Base-by-base conservation (phyloP, 2,113 vertebrate species). In the Crotophaga sulcirostris region DNA sequence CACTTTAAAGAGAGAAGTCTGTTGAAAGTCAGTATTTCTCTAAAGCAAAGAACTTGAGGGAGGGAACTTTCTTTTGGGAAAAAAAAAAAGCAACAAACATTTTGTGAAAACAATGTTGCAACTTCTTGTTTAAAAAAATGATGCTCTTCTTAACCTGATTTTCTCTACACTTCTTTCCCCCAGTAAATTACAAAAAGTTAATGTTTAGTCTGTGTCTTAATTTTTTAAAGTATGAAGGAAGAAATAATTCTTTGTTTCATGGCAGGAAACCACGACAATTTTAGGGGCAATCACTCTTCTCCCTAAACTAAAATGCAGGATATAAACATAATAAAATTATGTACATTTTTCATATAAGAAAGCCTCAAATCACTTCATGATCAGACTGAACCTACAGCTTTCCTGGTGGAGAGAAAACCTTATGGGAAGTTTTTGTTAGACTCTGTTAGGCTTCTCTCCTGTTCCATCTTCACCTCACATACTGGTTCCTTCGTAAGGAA, bases 211-310 rank as follows among this genome's bases (percentile, higher is more conserved):
- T 51, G 56, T 56, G 14, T 76, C 95, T 94, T 81, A 87, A 91
- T 96, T 91, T 92, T 94, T 28, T 86, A 6, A 93, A 90, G 24
- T 60, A 89, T 70, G 49, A 82, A 87, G 89, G 77, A 89, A 91
- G 80, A 93, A 85, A 87, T 89, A 91, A 79, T 87, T 78, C 91
- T 79, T 16, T 62, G 15, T 69, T 95, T 59, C 4, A 3, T 51
- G 15, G 56, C 73, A 94, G 81, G 66, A 94, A 96, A 91, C 81
- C 93, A 83, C 84, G 84, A 84, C 72, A 90, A 72, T 94, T 94
- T 91, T 81, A 68, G 78, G 12, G 33, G 28, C 74, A 93, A 73
- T 83, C 9, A 29, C 23, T 75, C 83, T 93, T 92, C 36, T 63
- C 24, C n/a, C 47, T 84, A 56, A 81, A 89, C 40, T 78, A 68